phyloP scores from a whole-genome alignment of 1,140 invertebrate genomes.

The Musca domestica region DNA sequence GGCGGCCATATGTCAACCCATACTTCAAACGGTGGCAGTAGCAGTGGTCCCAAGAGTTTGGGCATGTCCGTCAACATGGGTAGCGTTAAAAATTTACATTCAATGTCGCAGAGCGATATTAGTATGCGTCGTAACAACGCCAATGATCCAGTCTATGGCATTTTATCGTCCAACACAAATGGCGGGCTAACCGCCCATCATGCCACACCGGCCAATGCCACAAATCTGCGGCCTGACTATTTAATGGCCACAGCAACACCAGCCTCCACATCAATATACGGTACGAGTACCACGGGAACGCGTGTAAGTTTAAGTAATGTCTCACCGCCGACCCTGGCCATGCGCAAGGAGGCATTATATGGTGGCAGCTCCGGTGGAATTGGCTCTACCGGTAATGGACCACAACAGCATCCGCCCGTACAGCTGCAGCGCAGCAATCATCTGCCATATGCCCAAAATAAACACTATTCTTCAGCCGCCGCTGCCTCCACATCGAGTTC shows the following conservation, averaged over 20 bases:
- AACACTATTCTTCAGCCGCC: slow-evolving; percentile 44
- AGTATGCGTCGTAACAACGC: slow-evolving; percentile 31
- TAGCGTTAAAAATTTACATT: slow-evolving; percentile 47
- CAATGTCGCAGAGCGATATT: slow-evolving; percentile 45
- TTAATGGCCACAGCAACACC: slow-evolving; percentile 45
- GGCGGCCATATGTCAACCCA: slow-evolving; percentile 19
- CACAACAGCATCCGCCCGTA: slow-evolving; percentile 46
- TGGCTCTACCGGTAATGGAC: slow-evolving; percentile 27
- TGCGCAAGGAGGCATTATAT: slow-evolving; percentile 40
- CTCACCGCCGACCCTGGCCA: slow-evolving; percentile 43
- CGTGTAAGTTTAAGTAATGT: slow-evolving; percentile 41
- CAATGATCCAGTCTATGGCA: slow-evolving; percentile 37
- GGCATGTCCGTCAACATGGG: slow-evolving; percentile 35
- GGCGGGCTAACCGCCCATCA: slow-evolving; percentile 39
- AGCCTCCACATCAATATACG: slow-evolving; percentile 43
- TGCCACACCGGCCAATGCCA: slow-evolving; percentile 40
- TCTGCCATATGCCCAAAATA: slow-evolving; percentile 40
- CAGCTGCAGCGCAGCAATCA: slow-evolving; percentile 35
- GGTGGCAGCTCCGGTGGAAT: slow-evolving; percentile 20
- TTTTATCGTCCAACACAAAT: slow-evolving; percentile 29
- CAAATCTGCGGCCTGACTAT: slow-evolving; percentile 44
- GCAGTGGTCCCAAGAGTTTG: slow-evolving; percentile 23
- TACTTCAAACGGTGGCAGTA: slow-evolving; percentile 29
- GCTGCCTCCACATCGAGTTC: slow-evolving; percentile 64
- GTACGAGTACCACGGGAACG: slow-evolving; percentile 23